Base-by-base conservation (phyloP, 2,888 invertebrate species). In the Acholoe squamosa region DNA sequence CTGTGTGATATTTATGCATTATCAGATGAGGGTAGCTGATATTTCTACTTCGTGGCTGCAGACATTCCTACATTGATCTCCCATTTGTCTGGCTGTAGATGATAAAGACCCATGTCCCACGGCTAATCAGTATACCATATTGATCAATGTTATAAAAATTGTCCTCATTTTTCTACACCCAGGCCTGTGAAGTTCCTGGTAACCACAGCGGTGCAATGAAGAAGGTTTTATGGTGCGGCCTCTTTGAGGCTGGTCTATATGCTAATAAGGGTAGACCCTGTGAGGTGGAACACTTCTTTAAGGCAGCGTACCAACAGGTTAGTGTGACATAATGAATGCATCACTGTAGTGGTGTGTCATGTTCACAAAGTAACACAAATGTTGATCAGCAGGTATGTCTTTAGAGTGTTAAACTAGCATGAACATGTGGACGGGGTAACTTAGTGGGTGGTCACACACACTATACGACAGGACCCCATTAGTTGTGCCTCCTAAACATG, bases 181-280 rank as follows among this genome's bases (percentile, higher is more conserved):
- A 61, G 61, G n/a, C 19, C 1, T 71, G 71, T 71, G 28, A 71
- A n/a, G 71, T 1, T 28, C 5, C n/a, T 28, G 5, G 61, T n/a
- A 61, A n/a, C 19, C 61, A 61, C 61, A 71, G 25, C 28, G 71
- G 71, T 71, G 25, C 71, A 71, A 71, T 71, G 31, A 71, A 71
- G 12, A 71, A 28, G 28, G 16, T 71, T 71, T 71, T 71, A 71
- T 71, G 19, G 61, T n/a, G 61, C 19, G 25, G 3, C 7, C 71
- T 16, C 3, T 71, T 25, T n/a, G 25, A 14, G 71, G 28, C 1
- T 71, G 71, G 71, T 71, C 71, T 71, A 71, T 71, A 71, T 71
- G 71, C 71, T 71, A 71, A 71, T 71, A 28, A 28, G 25, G 71
- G 14, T n/a, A 19, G 67, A 25, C 14, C n/a, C n/a, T n/a, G n/a